Percentiles rank a stretch among this genome's conserved stretches.
phyloP scores from a whole-genome alignment of 2,113 vertebrate genomes.

The Scophthalmus maximus region DNA sequence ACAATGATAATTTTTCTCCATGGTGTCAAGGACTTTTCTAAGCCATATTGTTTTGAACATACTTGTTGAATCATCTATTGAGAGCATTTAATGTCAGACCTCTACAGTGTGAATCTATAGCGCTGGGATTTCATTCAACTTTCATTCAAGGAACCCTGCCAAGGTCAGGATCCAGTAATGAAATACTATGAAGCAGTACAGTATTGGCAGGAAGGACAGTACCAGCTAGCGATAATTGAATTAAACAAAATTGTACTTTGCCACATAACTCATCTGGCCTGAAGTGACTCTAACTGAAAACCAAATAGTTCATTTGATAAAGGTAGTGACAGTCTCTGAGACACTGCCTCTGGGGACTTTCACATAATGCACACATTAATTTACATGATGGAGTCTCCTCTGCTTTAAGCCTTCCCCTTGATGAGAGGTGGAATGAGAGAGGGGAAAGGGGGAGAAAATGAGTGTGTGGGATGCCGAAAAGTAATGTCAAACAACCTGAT shows the following conservation, averaged over 20 bases:
- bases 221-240: constrained; percentile 51
- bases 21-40: constrained; percentile 19
- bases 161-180: constrained; percentile 68
- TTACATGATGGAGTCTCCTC: constrained; percentile 62
- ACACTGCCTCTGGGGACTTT: constrained; percentile 63
- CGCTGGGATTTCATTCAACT: constrained; percentile 57
- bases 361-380: constrained; percentile 69
- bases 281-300: constrained; percentile 53
- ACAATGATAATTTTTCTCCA: constrained; percentile 11
- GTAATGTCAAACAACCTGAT: constrained; percentile 80
- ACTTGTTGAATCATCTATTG: constrained; percentile 45
- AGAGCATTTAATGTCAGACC: constrained; percentile 48
- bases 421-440: constrained; percentile 49
- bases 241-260: constrained; percentile 49
- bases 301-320: constrained; percentile 62
- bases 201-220: constrained; percentile 50
- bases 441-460: constrained; percentile 27
- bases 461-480: constrained; percentile 78
- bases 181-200: constrained; percentile 58
- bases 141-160: constrained; percentile 37
- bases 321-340: constrained; percentile 60
- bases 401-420: constrained; percentile 55
- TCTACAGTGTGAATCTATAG: constrained; percentile 40
- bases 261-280: constrained; percentile 42
- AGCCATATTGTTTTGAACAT: constrained; percentile 32